A percentile compares a stretch with the other conserved stretches of the same genome.
Evolutionary conservation across 1,140 invertebrate species (phyloP).

Genomic region (Mactra quadrangularis): DNA sequence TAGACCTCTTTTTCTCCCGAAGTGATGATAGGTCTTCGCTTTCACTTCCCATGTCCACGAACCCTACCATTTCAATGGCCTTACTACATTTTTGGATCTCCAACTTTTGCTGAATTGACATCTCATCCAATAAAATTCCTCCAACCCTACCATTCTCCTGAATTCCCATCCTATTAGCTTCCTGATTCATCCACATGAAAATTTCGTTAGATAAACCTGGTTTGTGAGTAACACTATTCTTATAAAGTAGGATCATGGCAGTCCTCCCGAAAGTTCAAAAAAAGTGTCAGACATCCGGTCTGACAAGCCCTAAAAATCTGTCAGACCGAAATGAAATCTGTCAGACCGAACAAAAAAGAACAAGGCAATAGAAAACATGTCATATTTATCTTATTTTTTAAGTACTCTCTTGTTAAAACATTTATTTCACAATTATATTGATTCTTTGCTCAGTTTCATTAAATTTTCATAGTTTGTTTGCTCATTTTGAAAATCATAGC

Average conservation of each 20-base stretch:
- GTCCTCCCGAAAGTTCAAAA: too few species aligned
- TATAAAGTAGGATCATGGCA: constrained; percentile 51
- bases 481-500: too few species aligned
- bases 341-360: too few species aligned
- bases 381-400: too few species aligned
- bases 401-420: too few species aligned
- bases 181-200: constrained; percentile 58
- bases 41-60: constrained; percentile 44
- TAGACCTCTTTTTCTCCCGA: constrained; percentile 21
- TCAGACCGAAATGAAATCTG: too few species aligned
- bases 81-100: constrained; percentile 10
- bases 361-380: too few species aligned
- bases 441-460: too few species aligned
- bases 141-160: constrained; percentile 38
- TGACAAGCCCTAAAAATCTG: too few species aligned
- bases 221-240: constrained; percentile 59
- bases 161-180: constrained; percentile 53
- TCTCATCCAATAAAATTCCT: constrained; percentile 59
- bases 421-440: too few species aligned
- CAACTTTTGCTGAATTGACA: constrained; percentile 50
- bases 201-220: constrained; percentile 48
- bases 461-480: too few species aligned
- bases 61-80: constrained; percentile 30
- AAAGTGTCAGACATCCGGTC: too few species aligned
- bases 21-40: constrained; percentile 8